Evolutionary conservation across 1,140 invertebrate genomes (phyloP), one percentile per base, ranked within the genome.

Genomic region (Drosophila pseudoobscura): DNA sequence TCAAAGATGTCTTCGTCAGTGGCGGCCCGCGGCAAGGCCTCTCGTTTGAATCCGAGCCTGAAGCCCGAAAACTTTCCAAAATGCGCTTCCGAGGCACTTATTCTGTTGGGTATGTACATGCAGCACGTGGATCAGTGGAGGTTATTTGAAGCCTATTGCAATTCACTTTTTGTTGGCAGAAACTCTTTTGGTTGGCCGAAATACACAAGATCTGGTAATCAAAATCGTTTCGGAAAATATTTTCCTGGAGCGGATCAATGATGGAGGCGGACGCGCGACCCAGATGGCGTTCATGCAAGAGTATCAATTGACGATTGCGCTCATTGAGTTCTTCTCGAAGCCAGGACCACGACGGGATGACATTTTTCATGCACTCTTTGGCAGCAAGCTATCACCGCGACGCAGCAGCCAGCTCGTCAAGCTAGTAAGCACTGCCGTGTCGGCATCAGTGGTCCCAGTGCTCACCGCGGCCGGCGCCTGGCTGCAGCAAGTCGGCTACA

Each of bases 141-240:
- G 20, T 20, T 26, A 5, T 26, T 26, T 26, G 24, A 5, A 5
- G 24, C 24, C 24, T 5, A 26, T 26, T 26, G 24, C 5, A 26
- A 26, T 26, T 4, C 0, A 3, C 0, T 5, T 4, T 31, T 7
- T 8, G 7, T 31, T 87, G 80, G 20, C 62, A 89, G 79, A 91
- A 50, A 75, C 54, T 11, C 63, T 90, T 3, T 76, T 91, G 20
- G 77, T 75, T 15, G 89, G 59, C 44, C 66, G 83, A 52, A 80
- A 69, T 39, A 91, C 89, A 62, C 78, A 83, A 45, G 92, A 93
- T 63, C 84, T 93, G 60, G 94, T 95, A 24, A 94, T 95, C 91
- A 95, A 96, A 70, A 92, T 97, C 22, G 96, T 97, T 91, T 94
- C 95, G 2, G 96, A 97, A 88, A 96, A 96, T 91, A 94, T 97